phyloP scores from a whole-genome alignment of 2,888 invertebrate species.

The Lepidonotus clava region DNA sequence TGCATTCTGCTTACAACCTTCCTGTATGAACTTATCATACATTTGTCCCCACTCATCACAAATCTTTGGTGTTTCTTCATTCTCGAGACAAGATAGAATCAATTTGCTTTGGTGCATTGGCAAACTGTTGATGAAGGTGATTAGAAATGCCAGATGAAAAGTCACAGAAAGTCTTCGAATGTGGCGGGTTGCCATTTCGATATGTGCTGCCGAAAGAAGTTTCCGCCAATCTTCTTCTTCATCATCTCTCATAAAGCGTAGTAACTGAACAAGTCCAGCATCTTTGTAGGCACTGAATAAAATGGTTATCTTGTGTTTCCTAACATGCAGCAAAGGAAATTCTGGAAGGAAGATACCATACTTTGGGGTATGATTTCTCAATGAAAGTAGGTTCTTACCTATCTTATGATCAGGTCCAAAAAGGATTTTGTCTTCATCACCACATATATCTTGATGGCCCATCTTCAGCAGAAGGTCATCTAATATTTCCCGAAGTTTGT shows the following conservation, averaged over 20 bases:
- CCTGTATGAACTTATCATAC: neutral
- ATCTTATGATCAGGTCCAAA: constrained; percentile 64
- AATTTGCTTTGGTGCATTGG: neutral
- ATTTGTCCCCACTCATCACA: neutral
- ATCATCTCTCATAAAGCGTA: constrained; percentile 21
- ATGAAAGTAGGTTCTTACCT: constrained; percentile 57
- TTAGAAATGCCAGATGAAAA: neutral
- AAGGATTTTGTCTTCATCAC: constrained; percentile 52
- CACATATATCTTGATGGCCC: neutral
- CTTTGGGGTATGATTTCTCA: constrained; percentile 35
- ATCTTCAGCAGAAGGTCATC: constrained; percentile 60
- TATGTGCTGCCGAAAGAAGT: neutral
- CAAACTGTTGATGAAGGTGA: neutral
- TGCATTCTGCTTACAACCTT: neutral
- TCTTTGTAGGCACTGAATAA: constrained; percentile 18
- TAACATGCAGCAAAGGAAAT: neutral
- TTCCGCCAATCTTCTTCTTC: constrained; percentile 25
- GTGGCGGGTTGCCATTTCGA: neutral
- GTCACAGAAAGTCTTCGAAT: constrained; percentile 48
- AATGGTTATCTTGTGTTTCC: constrained; percentile 1
- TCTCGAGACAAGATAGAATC: neutral
- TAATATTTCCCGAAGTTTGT: constrained; percentile 58
- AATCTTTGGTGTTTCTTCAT: neutral
- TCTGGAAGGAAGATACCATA: constrained; percentile 57
- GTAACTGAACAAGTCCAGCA: constrained; percentile 15